Conservation (phyloP, 2,888 invertebrate species). For the Micoletzkya japonica region DNA sequence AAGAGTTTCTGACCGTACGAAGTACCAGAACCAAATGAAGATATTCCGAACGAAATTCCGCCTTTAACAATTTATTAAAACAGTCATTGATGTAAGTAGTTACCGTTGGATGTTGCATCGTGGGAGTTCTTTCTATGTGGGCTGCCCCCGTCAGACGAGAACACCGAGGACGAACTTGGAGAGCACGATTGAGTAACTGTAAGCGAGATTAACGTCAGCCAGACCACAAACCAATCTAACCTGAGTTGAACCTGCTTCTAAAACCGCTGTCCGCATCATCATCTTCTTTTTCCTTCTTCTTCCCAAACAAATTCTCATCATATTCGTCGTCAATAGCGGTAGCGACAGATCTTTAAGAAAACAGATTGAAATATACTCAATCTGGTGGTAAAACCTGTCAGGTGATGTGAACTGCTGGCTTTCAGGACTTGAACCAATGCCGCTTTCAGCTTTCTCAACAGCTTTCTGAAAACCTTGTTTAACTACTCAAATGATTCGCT, state of each 20-base stretch:
- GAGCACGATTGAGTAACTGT: constrained; percentile 46
- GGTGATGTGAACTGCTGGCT: constrained; percentile 16
- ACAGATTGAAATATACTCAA: no score
- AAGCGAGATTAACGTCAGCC: constrained; percentile 15
- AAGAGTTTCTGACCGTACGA: constrained; percentile 39
- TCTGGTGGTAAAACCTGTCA: constrained; percentile 12
- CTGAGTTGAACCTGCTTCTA: constrained; percentile 45
- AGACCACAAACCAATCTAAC: background rate
- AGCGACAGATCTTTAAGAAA: constrained; percentile 11
- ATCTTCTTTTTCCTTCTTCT: constrained; percentile 41
- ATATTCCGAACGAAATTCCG: constrained; percentile 30
- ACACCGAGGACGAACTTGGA: constrained; percentile 40
- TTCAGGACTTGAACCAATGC: constrained; percentile 22
- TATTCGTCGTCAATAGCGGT: constrained; percentile 22
- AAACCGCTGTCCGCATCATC: constrained; percentile 60
- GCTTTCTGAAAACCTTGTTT: background rate
- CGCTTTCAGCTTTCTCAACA: constrained; percentile 23
- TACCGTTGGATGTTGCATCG: constrained; percentile 11
- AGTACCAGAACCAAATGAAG: constrained; percentile 39
- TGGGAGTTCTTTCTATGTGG: constrained; percentile 38
- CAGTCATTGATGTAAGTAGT: background rate
- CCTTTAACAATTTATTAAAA: constrained; percentile 7
- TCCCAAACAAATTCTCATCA: constrained; percentile 12
- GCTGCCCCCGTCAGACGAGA: constrained; percentile 41
- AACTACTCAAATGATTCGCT: background rate